Base-by-base conservation (phyloP, 2,888 invertebrate genomes). In the Nymphalis polychloros region DNA sequence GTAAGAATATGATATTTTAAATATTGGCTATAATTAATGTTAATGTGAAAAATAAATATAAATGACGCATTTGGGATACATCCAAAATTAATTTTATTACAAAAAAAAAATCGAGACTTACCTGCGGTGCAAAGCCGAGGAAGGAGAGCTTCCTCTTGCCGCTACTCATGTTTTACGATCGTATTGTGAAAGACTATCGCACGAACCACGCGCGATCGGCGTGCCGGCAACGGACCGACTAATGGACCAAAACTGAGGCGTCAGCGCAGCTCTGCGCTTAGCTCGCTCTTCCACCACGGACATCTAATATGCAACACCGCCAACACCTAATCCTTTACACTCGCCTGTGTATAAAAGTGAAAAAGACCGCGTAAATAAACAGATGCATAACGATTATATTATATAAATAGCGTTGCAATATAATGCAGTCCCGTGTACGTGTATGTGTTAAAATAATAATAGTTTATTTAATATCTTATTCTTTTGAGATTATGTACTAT, bases 141-240 rank as follows among this genome's bases (percentile, higher is more conserved):
- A 96, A 96, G 63, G 95, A 95, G 67, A 96, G 91, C 84, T 96
- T 96, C 86, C 95, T 94, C 81, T 94, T 94, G 81, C 94, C 94
- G 78, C 93, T 93, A 78, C 93, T 89, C 89, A 90, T 89, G 73
- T 75, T 68, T 68, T 48, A 66, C 47, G 73, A 48, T 67, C 64
- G 70, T 60, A 69, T 67, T 35, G 63, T 62, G 66, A 48, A 72
- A 69, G 10, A 57, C n/a, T 10, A 64, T 64, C 64, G 72, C 73
- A 73, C 67, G 63, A 67, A 69, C 46, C 65, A 73, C 75, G 76
- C 74, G 77, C 74, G 70, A 63, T 68, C 64, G 63, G 70, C 69
- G 76, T 69, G 77, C 75, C 75, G 75, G 74, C 77, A 76, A 74
- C 80, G 73, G 72, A 73, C 74, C 76, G 72, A 78, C 78, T 79